Evolutionary conservation across 2,797 vertebrate genomes (phyloP).

Genomic region (Neostethus bicornis): DNA sequence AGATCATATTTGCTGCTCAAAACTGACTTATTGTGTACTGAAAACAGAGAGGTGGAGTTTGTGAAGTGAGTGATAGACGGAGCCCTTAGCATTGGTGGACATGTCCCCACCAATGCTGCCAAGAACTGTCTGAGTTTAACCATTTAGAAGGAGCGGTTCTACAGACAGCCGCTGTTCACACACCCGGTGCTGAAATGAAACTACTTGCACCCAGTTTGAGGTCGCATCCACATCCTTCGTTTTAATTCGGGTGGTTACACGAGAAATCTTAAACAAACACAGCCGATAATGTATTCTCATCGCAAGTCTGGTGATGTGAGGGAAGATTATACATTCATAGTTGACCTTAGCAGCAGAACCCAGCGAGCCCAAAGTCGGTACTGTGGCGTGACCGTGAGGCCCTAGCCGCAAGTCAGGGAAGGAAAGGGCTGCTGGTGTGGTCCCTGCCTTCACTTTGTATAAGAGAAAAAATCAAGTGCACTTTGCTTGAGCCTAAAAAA

Average conservation of each 20-base stretch:
- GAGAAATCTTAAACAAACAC: conserved; percentile 55
- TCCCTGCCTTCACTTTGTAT: conserved; percentile 67
- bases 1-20: conserved; percentile 53
- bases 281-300: conserved; percentile 50
- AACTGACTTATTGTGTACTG: conserved; percentile 55
- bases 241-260: conserved; percentile 51
- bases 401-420: conserved; percentile 33
- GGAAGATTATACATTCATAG: conserved; percentile 91
- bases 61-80: conserved; percentile 79
- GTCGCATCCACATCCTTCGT: conserved; percentile 42
- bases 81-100: conserved; percentile 86
- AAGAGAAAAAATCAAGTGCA: conserved; percentile 70
- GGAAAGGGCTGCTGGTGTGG: conserved; percentile 61
- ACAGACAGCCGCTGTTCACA: conserved; percentile 75
- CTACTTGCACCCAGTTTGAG: conserved; percentile 43
- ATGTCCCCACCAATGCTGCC: conserved; percentile 47
- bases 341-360: conserved; percentile 80
- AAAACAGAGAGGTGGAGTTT: conserved; percentile 74
- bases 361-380: conserved; percentile 62
- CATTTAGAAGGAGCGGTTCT: conserved; percentile 75
- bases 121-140: conserved; percentile 56
- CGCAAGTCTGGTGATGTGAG: conserved; percentile 68
- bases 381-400: conserved; percentile 29
- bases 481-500: conserved; percentile 60
- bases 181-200: conserved; percentile 71